phyloP scores from a whole-genome alignment of 2,888 invertebrate genomes.

The Thymelicus sylvestris region DNA sequence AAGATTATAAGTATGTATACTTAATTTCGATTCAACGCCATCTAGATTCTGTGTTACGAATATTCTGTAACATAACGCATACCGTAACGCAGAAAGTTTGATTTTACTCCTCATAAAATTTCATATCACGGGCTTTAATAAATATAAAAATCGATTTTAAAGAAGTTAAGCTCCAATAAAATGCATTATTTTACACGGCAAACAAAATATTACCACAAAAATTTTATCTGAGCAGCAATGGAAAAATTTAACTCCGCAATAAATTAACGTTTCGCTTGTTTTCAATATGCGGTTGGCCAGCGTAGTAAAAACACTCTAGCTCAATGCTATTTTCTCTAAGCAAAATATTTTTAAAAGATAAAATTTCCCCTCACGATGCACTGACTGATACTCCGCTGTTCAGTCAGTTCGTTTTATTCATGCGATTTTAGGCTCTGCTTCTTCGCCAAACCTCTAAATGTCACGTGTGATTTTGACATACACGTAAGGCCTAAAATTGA shows the following conservation, averaged over 20 bases:
- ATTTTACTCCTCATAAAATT: too few species aligned
- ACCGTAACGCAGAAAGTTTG: too few species aligned
- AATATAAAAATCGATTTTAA: too few species aligned
- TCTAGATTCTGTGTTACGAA: too few species aligned
- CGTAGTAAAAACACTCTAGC: neutral
- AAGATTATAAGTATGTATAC: too few species aligned
- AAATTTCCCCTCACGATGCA: neutral
- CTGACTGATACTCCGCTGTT: neutral
- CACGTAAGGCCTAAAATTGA: constrained; percentile 23
- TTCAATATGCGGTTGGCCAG: neutral
- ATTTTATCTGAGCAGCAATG: neutral
- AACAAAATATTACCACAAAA: neutral
- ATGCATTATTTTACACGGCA: too few species aligned
- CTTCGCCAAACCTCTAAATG: constrained; percentile 10
- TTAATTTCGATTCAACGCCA: too few species aligned
- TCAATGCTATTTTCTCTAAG: neutral
- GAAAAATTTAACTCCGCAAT: neutral
- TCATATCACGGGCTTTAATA: too few species aligned
- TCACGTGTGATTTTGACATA: constrained; percentile 26
- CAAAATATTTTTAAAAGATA: constrained; percentile 1
- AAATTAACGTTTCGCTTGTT: neutral
- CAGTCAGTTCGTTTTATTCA: constrained; percentile 14
- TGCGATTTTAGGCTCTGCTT: constrained; percentile 20
- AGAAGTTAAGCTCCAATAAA: too few species aligned
- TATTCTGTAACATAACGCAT: too few species aligned